Conservation (phyloP, 2,888 invertebrate genomes). For the Automeris io region DNA sequence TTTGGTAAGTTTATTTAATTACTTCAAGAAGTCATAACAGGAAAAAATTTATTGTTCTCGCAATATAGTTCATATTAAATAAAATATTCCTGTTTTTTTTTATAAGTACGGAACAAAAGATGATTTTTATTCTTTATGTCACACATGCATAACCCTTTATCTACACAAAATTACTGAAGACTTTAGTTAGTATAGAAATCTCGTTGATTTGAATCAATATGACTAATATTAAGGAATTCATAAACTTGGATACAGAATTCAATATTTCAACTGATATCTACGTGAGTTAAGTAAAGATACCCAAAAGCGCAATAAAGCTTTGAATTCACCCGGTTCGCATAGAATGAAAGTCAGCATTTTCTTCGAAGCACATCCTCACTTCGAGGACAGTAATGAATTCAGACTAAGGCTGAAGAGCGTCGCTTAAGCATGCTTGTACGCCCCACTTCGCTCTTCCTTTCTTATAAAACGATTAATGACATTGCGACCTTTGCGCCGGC, state of each 20-base stretch:
- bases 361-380: constrained; percentile 63
- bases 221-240: not conserved
- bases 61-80: no score
- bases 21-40: no score
- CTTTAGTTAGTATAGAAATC: no score
- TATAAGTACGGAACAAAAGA: no score
- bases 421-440: constrained; percentile 55
- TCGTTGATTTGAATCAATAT: no score
- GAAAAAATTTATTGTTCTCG: no score
- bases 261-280: not conserved
- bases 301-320: constrained; percentile 59
- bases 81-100: no score
- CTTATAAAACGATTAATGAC: constrained; percentile 68
- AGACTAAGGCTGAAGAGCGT: constrained; percentile 17
- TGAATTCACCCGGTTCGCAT: constrained; percentile 41
- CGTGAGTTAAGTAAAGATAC: constrained; percentile 20
- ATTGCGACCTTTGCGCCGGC: constrained; percentile 52
- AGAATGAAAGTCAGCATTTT: constrained; percentile 63
- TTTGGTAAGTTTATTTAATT: no score
- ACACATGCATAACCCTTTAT: no score
- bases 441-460: constrained; percentile 64
- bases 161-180: no score
- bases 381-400: constrained; percentile 11
- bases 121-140: no score
- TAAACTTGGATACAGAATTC: not conserved